Conservation (phyloP, 2,797 vertebrate species). For the Leptoclinus maculatus region DNA sequence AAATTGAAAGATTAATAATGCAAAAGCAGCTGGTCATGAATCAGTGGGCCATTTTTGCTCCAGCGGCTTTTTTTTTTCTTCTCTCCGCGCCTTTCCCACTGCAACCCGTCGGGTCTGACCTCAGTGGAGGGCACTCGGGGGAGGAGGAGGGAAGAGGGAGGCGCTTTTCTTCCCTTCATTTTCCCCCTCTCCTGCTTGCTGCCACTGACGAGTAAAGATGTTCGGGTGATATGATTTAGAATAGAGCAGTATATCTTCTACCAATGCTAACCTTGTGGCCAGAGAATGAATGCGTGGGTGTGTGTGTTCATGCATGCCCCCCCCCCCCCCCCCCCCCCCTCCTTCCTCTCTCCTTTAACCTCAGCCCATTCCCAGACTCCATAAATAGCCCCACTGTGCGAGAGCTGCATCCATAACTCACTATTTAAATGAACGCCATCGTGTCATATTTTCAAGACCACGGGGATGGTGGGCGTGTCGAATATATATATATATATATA, state of each 20-base stretch:
- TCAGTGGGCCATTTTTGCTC: constrained; percentile 83
- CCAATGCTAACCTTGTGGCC: constrained; percentile 48
- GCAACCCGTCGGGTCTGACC: constrained; percentile 68
- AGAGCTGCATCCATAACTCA: constrained; percentile 64
- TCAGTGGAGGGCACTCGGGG: constrained; percentile 61
- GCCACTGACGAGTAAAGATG: constrained; percentile 63
- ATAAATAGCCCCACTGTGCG: constrained; percentile 64
- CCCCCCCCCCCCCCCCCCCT: background rate
- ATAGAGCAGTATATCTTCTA: constrained; percentile 55
- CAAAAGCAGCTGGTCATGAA: constrained; percentile 90
- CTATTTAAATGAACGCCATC: constrained; percentile 73
- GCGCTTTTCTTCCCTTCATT: background rate
- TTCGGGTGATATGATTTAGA: constrained; percentile 55
- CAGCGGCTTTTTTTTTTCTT: constrained; percentile 47
- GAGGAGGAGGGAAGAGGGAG: background rate
- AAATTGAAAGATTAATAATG: constrained; percentile 98
- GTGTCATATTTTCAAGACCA: constrained; percentile 69
- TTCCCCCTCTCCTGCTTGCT: background rate
- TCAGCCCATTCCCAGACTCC: constrained; percentile 59
- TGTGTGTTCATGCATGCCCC: constrained; percentile 1
- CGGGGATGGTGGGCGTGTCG: constrained; percentile 55
- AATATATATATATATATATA: constrained; percentile 79
- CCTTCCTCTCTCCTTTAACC: constrained; percentile 54
- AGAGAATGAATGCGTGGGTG: constrained; percentile 4
- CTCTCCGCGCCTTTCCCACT: constrained; percentile 54